Conservation (phyloP, 1,140 invertebrate species). For the Mya arenaria region DNA sequence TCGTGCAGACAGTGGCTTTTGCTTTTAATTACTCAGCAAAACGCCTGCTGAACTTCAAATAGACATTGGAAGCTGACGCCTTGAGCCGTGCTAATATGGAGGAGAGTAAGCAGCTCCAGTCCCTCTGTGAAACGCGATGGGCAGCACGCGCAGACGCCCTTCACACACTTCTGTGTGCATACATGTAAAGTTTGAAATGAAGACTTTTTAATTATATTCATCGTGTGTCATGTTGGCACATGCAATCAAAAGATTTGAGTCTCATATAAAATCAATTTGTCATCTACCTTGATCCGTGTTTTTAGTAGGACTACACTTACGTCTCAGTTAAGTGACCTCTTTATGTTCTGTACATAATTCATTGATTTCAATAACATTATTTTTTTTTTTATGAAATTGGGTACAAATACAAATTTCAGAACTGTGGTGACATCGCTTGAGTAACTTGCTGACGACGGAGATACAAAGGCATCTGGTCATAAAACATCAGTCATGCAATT, state of each 20-base stretch:
- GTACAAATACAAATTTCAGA: no score
- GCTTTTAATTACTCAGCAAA: conserved; percentile 44
- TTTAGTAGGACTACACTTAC: neutral
- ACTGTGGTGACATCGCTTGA: neutral
- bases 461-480: conserved; percentile 3
- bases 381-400: no score
- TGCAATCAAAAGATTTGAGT: neutral
- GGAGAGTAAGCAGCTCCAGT: conserved; percentile 3
- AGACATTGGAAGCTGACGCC: neutral
- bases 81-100: conserved; percentile 6
- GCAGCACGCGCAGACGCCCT: conserved; percentile 2
- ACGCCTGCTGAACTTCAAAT: neutral
- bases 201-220: neutral
- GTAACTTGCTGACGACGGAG: neutral
- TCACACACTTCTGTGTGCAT: conserved; percentile 28
- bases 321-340: no score
- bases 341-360: no score
- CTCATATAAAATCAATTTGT: neutral
- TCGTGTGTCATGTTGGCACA: neutral
- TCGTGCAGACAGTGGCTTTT: conserved; percentile 39
- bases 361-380: no score
- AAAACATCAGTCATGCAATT: conserved; percentile 12
- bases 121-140: conserved; percentile 27
- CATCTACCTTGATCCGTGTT: neutral
- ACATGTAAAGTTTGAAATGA: neutral